Evolutionary conservation across 2,888 invertebrate genomes (phyloP).

Genomic region (Synergus laeviventris): DNA sequence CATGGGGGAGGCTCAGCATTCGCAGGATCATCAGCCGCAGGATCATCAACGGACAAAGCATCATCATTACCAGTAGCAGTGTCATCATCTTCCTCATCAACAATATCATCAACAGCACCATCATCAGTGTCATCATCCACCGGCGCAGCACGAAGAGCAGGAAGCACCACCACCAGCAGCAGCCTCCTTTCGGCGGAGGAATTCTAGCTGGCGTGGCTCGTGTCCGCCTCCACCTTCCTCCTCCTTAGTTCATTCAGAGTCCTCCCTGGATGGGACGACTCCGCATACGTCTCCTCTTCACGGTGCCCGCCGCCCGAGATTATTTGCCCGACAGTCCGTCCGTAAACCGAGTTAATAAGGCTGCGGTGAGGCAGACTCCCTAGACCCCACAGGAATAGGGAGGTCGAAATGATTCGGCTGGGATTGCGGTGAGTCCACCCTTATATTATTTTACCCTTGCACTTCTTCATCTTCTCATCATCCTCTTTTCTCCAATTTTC

Average conservation of each 20-base stretch:
- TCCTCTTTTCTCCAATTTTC: background rate
- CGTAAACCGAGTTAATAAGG: constrained; percentile 52
- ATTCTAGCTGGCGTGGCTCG: constrained; percentile 72
- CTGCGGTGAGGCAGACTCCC: constrained; percentile 53
- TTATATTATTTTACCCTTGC: constrained; percentile 40
- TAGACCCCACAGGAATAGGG: constrained; percentile 54
- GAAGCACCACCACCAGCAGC: constrained; percentile 38
- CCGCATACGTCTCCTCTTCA: constrained; percentile 66
- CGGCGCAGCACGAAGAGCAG: constrained; percentile 46
- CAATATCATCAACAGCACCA: background rate
- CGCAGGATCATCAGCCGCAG: no score
- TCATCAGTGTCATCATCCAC: background rate
- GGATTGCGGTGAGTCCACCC: constrained; percentile 70
- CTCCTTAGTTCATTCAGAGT: constrained; percentile 69
- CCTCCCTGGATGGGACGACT: constrained; percentile 74
- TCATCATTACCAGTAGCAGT: background rate
- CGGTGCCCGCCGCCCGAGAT: constrained; percentile 69
- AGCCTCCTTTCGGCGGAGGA: constrained; percentile 72
- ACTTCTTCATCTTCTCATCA: background rate
- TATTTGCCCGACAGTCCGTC: constrained; percentile 64
- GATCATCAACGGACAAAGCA: background rate
- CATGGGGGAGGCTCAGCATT: background rate
- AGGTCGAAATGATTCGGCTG: constrained; percentile 73
- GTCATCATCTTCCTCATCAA: background rate
- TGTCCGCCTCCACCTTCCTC: constrained; percentile 58